Conservation (phyloP, 1,140 invertebrate genomes). For the Macrobrachium rosenbergii region DNA sequence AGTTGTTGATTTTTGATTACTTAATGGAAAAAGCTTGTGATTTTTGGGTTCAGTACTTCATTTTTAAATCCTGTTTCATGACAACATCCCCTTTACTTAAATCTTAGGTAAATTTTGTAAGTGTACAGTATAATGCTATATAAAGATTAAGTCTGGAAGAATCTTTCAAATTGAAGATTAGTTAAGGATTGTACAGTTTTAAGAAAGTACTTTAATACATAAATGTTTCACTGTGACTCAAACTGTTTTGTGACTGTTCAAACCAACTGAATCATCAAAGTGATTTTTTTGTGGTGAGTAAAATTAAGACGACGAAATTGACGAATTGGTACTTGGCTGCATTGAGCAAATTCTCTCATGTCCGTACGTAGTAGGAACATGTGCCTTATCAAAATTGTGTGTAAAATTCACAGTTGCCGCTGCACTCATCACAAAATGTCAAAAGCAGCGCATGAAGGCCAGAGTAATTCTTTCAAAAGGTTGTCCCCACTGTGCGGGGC, state of each 20-base stretch:
- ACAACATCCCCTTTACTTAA: too few species aligned
- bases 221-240: too few species aligned
- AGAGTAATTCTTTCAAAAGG: not conserved
- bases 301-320: not conserved
- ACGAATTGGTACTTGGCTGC: not conserved
- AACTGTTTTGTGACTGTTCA: not conserved
- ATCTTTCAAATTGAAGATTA: too few species aligned
- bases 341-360: not conserved
- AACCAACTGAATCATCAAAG: not conserved
- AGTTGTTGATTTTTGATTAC: too few species aligned
- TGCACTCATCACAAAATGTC: not conserved
- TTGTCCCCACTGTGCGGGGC: not conserved
- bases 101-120: too few species aligned
- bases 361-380: slow-evolving; percentile 6
- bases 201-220: too few species aligned
- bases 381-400: slow-evolving; percentile 38
- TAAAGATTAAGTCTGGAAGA: too few species aligned
- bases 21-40: too few species aligned
- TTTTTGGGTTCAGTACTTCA: too few species aligned
- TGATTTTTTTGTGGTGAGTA: not conserved
- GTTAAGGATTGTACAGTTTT: too few species aligned
- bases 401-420: slow-evolving; percentile 10
- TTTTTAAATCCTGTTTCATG: too few species aligned
- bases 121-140: too few species aligned
- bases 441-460: not conserved